Conservation (phyloP, 2,113 vertebrate genomes). For the Antechinus stuartii region DNA sequence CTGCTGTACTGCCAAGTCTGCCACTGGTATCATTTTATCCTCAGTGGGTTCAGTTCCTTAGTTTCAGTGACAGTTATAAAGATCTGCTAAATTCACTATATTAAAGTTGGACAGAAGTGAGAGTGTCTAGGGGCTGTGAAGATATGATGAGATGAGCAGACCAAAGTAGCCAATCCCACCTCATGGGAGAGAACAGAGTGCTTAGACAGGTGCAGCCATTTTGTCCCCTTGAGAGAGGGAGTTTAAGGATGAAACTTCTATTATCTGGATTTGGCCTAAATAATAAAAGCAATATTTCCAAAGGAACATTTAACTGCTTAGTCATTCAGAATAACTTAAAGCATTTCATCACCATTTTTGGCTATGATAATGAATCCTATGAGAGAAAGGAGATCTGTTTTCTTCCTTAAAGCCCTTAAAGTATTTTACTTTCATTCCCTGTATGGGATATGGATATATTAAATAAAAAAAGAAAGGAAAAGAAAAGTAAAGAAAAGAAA, state of each 20-base stretch:
- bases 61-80: not conserved
- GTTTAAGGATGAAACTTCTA: slow-evolving; percentile 40
- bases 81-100: slow-evolving; percentile 10
- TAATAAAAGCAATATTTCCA: slow-evolving; percentile 47
- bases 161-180: slow-evolving; percentile 22
- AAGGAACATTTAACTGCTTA: slow-evolving; percentile 55
- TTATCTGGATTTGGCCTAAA: slow-evolving; percentile 49
- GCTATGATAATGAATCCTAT: slow-evolving; percentile 57
- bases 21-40: not conserved
- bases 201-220: slow-evolving; percentile 69
- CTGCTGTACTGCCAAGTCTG: not conserved
- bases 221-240: slow-evolving; percentile 43
- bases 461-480: slow-evolving; percentile 48
- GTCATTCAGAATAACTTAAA: slow-evolving; percentile 63
- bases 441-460: slow-evolving; percentile 59
- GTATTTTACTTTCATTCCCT: slow-evolving; percentile 68
- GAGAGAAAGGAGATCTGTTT: slow-evolving; percentile 79
- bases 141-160: slow-evolving; percentile 63
- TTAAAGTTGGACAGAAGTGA: slow-evolving; percentile 61
- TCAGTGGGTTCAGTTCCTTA: slow-evolving; percentile 14
- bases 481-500: slow-evolving; percentile 39
- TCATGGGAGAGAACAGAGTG: slow-evolving; percentile 61
- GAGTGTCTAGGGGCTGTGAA: slow-evolving; percentile 50
- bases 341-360: slow-evolving; percentile 49
- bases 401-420: slow-evolving; percentile 75